Evolutionary conservation across 2,113 vertebrate species (phyloP), one percentile per base, ranked within the genome.

Genomic region (Pica pica): DNA sequence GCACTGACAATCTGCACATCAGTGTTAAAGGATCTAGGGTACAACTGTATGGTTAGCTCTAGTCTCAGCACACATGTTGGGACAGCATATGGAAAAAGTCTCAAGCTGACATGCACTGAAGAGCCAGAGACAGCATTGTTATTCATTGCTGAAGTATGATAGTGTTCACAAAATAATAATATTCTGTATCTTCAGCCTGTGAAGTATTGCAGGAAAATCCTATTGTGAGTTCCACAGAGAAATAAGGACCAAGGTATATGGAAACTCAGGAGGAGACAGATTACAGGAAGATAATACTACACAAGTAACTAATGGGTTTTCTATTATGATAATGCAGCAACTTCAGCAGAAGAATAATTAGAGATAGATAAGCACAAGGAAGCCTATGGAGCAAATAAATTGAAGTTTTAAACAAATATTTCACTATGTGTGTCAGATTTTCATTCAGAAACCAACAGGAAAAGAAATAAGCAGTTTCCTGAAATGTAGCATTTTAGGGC

Each of bases 271-370:
- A 87, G 68, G 75, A 90, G 80, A 86, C 30, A 70, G 78, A 95
- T 92, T 96, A 90, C 31, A 37, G 68, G 35, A 69, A 83, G 87
- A 92, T 80, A 93, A 56, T 77, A 56, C 16, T 56, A 41, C 41
- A 59, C 13, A 52, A 86, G 44, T 81, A 78, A 93, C 56, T 86
- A 90, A 93, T 88, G 52, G 60, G 14, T 83, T 94, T 94, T 93
- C 39, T 90, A 47, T 75, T 94, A 71, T 64, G 56, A 81, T 88
- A 86, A 83, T 81, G 10, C 60, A 90, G 39, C 78, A 94, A 89
- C 53, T 88, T 93, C 82, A 81, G 79, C 42, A 95, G 63, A 83
- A 83, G 78, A 83, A 81, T 93, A 96, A 94, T 86, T 94, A 90
- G 22, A 81, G 55, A 31, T 21, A 91, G 79, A 83, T 78, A 96